Base-by-base conservation (phyloP, 2,113 vertebrate species). In the Ailuropoda melanoleuca region DNA sequence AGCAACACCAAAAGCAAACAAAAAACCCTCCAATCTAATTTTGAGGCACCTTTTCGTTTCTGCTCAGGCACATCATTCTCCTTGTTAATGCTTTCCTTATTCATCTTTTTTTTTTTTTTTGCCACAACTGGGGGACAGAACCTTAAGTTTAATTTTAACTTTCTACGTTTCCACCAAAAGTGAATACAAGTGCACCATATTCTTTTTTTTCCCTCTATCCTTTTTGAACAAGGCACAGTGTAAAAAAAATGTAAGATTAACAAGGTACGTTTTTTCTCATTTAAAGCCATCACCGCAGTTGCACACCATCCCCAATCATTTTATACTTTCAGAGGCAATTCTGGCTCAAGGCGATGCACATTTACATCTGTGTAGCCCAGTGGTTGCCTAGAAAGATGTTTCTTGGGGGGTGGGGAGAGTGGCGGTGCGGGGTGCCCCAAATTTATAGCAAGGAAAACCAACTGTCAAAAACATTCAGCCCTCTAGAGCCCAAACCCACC, bases 401-500 rank as follows among this genome's bases (percentile, higher is more conserved):
- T 55, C 31, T 37, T 58, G 12, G 12, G 90, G 46, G 50, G 31
- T 14, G 15, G 50, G 43, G 34, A 2, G 29, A 31, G 24, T 88
- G 39, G 37, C 53, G n/a, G n/a, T 37, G 55, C 12, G 10, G 37
- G 64, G 1, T 80, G 56, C 68, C 60, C 72, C 50, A 62, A 58
- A 78, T 55, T 50, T 81, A 66, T 43, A 88, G 34, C 64, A 68
- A 75, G 56, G 64, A 86, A 64, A 64, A 72, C 31, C 34, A 48
- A 26, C 55, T 39, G 46, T 53, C 75, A 84, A 60, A 90, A 90
- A 4, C 62, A 74, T 74, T 14, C 43, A 94, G 34, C 48, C 55
- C 23, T 48, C 23, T 21, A 43, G 43, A 43, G n/a, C 37, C 43
- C 92, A 90, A 56, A 97, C 97, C 97, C 90, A 97, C 96, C 93